These are phyloP conservation scores for Regulus satrapa DNA, from an alignment of 2,113 vertebrate genomes.

Conservation along the genomic window DNA sequence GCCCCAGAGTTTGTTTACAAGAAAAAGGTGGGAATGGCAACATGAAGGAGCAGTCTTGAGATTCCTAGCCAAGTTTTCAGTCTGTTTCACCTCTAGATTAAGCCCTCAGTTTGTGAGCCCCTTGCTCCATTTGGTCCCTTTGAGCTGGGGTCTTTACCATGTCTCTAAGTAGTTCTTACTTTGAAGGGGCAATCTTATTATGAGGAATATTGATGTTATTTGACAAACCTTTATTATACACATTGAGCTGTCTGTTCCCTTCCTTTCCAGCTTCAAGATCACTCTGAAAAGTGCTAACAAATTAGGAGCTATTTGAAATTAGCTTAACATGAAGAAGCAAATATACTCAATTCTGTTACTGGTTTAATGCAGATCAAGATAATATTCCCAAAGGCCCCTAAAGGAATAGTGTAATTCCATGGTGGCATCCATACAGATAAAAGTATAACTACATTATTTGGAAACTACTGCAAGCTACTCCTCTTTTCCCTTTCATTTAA, in stretches of 20 bases:
- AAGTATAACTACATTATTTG: constrained; percentile 38
- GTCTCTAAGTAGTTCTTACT: not conserved
- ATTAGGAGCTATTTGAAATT: constrained; percentile 36
- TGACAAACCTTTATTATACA: not conserved
- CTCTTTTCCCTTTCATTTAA: constrained; percentile 2
- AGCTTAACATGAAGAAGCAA: constrained; percentile 13
- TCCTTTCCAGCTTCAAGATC: not conserved
- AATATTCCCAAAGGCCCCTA: not conserved
- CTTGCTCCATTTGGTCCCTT: not conserved
- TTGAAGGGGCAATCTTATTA: not conserved
- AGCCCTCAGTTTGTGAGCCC: not conserved
- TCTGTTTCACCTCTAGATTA: not conserved
- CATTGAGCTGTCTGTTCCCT: not conserved
- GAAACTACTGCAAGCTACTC: not conserved
- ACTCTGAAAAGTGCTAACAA: constrained; percentile 10
- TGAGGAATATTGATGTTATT: not conserved
- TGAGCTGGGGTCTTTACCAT: not conserved
- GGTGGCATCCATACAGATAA: constrained; percentile 17
- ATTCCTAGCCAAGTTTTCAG: not conserved
- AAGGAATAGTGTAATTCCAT: constrained; percentile 15
- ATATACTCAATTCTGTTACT: constrained; percentile 15
- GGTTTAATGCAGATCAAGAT: constrained; percentile 33
- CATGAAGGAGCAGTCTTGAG: not conserved
- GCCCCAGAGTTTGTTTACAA: not conserved
- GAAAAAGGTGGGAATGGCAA: not conserved